These are phyloP conservation scores for Bombus terrestris DNA, from an alignment of 1,140 invertebrate genomes.

Conservation along the genomic window DNA sequence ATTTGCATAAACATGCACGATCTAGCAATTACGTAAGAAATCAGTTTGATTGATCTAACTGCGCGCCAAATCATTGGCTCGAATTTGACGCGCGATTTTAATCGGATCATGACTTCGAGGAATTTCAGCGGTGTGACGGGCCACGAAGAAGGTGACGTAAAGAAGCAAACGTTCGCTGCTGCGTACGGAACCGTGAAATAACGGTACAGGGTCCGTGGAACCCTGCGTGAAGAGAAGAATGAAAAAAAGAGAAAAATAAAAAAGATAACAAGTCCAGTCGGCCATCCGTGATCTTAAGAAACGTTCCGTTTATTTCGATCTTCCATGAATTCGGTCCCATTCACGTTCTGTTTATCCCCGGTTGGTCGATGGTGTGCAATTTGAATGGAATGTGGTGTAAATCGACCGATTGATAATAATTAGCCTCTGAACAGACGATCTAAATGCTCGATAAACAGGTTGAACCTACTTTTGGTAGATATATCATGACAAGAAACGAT, in stretches of 20 bases:
- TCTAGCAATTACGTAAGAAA: not conserved
- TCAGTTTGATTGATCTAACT: not conserved
- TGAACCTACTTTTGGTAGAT: not conserved
- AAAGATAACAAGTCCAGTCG: constrained; percentile 5
- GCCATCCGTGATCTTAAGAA: constrained; percentile 42
- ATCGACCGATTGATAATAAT: not conserved
- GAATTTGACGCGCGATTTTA: constrained; percentile 17
- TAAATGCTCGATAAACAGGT: not conserved
- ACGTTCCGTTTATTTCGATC: constrained; percentile 34
- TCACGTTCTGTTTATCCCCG: constrained; percentile 17
- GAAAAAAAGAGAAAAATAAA: not conserved
- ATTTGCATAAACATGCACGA: not conserved
- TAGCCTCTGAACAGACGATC: not conserved
- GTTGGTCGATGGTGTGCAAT: not conserved
- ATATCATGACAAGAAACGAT: not conserved
- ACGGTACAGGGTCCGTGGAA: constrained; percentile 55
- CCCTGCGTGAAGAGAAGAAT: not conserved
- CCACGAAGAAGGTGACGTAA: not conserved
- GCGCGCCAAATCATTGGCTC: no score
- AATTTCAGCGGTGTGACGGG: constrained; percentile 11
- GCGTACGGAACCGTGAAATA: constrained; percentile 54
- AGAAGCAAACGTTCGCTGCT: constrained; percentile 26
- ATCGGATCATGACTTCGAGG: not conserved
- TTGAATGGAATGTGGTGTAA: constrained; percentile 4
- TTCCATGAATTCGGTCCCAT: constrained; percentile 20